phyloP scores from a whole-genome alignment of 2,113 vertebrate genomes.

The human region GRCh38 chr17:70046001-70046500 shows the following conservation, averaged over 20 bases:
- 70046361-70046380: fast-evolving
- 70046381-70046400: not conserved
- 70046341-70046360: not conserved
- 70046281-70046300: not conserved
- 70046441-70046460: not conserved
- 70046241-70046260: not conserved
- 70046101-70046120: not conserved
- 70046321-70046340: not conserved
- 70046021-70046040: no score
- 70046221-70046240: not conserved
- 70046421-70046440: not conserved
- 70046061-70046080: not conserved
- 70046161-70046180: not conserved
- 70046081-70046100: not conserved
- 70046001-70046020: no score
- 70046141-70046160: not conserved
- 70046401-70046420: not conserved
- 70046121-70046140: not conserved
- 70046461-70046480: not conserved
- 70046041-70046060: no score
- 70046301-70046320: not conserved
- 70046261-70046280: not conserved
- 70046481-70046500: not conserved
- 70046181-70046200: not conserved
- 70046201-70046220: not conserved